Evolutionary conservation across 2,888 invertebrate genomes (phyloP).

Genomic region (Seladonia tumulorum): DNA sequence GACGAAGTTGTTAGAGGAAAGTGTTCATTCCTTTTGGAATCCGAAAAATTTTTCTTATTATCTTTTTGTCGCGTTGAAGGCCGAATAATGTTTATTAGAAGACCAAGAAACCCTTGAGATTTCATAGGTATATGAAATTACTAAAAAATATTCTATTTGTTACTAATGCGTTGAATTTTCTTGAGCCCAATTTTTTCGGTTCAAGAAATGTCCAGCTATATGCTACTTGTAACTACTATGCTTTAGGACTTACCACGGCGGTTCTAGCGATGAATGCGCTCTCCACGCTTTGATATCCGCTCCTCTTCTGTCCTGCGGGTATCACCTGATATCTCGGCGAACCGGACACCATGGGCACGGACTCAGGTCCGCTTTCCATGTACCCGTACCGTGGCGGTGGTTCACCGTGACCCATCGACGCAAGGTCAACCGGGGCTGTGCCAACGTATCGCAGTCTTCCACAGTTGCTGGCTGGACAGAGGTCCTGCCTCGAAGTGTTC

Average conservation of each 20-base stretch:
- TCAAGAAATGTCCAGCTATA: no score
- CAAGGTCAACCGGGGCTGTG: constrained; percentile 73
- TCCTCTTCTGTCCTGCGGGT: constrained; percentile 71
- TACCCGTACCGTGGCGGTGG: constrained; percentile 78
- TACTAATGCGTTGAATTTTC: no score
- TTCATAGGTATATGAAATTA: no score
- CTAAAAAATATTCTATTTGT: no score
- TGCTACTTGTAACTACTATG: no score
- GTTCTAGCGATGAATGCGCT: constrained; percentile 83
- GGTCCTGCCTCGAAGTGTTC: constrained; percentile 72
- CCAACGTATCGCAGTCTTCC: constrained; percentile 79
- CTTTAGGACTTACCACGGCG: constrained; percentile 78
- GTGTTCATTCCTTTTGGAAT: background rate
- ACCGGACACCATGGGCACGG: constrained; percentile 79
- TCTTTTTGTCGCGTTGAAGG: background rate
- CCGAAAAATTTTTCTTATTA: background rate
- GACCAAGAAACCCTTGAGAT: no score
- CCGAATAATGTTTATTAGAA: background rate
- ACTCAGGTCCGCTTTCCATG: constrained; percentile 76
- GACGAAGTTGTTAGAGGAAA: background rate
- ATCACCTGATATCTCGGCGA: constrained; percentile 80
- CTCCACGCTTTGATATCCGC: constrained; percentile 79
- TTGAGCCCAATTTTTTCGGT: no score
- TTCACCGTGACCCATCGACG: constrained; percentile 69
- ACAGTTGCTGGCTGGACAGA: constrained; percentile 78